Conservation (phyloP, 2,113 vertebrate species). For the Mugil cephalus region DNA sequence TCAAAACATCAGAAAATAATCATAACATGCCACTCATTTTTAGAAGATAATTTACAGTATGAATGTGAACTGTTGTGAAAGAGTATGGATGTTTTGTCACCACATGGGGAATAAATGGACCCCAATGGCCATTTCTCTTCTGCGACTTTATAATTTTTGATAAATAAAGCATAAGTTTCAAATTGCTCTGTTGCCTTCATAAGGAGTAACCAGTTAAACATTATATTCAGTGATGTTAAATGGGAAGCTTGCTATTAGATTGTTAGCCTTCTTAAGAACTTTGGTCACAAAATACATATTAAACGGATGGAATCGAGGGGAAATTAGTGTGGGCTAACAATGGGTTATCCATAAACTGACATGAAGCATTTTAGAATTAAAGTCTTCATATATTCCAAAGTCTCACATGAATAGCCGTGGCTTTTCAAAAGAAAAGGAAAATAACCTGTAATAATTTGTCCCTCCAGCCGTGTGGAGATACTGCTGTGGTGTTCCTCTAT, state of each 20-base stretch:
- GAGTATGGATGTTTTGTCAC: constrained; percentile 9
- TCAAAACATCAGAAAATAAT: constrained; percentile 17
- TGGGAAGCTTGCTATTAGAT: constrained; percentile 15
- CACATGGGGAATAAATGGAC: constrained; percentile 8
- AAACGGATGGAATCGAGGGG: constrained; percentile 35
- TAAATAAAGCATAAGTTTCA: not conserved
- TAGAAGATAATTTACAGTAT: not conserved
- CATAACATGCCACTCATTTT: not conserved
- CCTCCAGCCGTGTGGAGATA: constrained; percentile 81
- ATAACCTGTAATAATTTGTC: constrained; percentile 85
- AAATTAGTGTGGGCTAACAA: constrained; percentile 56
- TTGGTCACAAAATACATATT: constrained; percentile 30
- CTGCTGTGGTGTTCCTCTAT: constrained; percentile 80
- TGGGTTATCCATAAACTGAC: constrained; percentile 60
- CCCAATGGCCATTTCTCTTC: not conserved
- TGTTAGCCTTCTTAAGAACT: constrained; percentile 29
- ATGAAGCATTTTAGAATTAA: constrained; percentile 59
- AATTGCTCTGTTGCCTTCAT: not conserved
- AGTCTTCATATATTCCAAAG: constrained; percentile 48
- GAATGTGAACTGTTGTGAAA: constrained; percentile 26
- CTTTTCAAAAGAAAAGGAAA: constrained; percentile 78
- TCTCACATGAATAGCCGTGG: constrained; percentile 71
- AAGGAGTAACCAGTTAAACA: constrained; percentile 9
- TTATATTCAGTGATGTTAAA: not conserved
- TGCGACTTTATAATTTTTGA: constrained; percentile 11